These are phyloP conservation scores for Balearica regulorum DNA, from an alignment of 2,797 vertebrate genomes.

Conservation along the genomic window DNA sequence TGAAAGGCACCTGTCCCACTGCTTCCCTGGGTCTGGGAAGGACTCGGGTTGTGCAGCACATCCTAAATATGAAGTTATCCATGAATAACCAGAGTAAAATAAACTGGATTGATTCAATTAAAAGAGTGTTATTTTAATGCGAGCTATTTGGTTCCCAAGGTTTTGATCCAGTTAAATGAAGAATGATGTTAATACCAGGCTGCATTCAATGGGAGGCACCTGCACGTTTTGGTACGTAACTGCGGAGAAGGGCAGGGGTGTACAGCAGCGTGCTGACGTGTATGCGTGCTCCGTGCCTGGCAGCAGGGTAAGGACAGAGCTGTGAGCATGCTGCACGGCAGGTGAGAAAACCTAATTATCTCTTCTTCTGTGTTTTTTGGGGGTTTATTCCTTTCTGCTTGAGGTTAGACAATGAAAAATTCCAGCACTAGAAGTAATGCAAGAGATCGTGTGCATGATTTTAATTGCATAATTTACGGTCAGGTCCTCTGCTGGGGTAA, in stretches of 20 bases:
- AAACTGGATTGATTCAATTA: neutral
- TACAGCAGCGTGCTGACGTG: neutral
- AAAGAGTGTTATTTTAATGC: neutral
- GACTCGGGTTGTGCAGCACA: neutral
- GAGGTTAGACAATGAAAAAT: conserved; percentile 9
- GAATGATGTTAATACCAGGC: neutral
- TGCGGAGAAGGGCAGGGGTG: neutral
- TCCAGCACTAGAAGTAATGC: neutral
- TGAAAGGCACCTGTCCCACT: neutral
- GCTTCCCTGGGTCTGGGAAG: neutral
- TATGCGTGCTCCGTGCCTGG: neutral
- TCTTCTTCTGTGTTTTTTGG: neutral
- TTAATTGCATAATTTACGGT: neutral
- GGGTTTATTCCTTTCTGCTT: neutral
- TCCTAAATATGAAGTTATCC: neutral
- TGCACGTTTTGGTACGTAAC: neutral
- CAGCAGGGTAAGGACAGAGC: neutral
- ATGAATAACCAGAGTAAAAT: neutral
- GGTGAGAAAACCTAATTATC: conserved; percentile 14
- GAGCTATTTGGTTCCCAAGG: neutral
- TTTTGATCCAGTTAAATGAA: conserved; percentile 5
- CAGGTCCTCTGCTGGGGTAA: neutral
- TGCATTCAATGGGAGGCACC: neutral
- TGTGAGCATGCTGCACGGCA: neutral
- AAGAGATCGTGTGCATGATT: conserved; percentile 1